Evolutionary conservation across 2,113 vertebrate genomes (phyloP), one percentile per base, ranked within the genome.

Genomic region (Lagopus leucura): DNA sequence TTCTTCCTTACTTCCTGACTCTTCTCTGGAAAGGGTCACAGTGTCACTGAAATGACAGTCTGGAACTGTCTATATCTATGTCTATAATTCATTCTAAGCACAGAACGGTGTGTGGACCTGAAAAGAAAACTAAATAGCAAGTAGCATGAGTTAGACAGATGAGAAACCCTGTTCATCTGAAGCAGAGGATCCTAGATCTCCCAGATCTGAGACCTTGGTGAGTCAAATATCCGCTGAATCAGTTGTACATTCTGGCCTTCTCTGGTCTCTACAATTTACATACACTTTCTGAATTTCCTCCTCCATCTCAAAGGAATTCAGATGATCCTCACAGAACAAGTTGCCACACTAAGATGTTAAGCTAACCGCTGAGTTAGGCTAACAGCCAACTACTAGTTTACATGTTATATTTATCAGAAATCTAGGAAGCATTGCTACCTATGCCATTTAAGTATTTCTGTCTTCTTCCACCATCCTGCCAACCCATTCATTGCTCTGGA

Each of bases 61-160:
- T 21, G 8, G 21, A 3, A 64, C 10, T 72, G 8, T 3, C 17
- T 38, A 36, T 6, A 42, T 10, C 40, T 48, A 58, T 25, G 32
- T 14, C 72, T 1, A 1, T 1, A 1, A 28, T 61, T 69, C 38
- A 32, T 8, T 67, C 4, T 34, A 69, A 42, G 36, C 17, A 32
- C 2, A 28, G 11, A 42, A 13, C 6, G 12, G 43, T 10, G 65
- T 0, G 0, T 1, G 7, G 27, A 27, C 20, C 54, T 36, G 40
- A 20, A 40, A 90, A 79, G 15, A 72, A 11, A 55, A 42, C 13
- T 45, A n/a, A 50, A 38, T 1, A 2, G 28, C 60, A 64, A 42
- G 2, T 4, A 50, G 32, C 45, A 69, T 50, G 52, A 42, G 0
- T 0, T 1, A 45, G 24, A 34, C 32, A 50, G 32, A 20, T 17